Base-by-base conservation (phyloP, 2,797 vertebrate genomes). In the Babyrousa celebensis region DNA sequence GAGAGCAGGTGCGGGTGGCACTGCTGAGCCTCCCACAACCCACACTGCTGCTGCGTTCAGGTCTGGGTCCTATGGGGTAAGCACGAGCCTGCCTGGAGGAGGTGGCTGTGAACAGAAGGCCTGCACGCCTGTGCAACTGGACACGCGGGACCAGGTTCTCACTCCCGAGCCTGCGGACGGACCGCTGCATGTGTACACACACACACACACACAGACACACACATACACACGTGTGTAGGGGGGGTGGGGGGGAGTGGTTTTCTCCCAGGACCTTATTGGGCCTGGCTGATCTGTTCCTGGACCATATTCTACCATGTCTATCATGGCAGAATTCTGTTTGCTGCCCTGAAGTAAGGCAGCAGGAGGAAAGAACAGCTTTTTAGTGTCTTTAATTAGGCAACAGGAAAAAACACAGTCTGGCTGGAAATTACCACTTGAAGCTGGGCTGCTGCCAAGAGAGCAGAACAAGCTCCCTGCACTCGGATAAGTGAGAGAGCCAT, bases 381-480 rank as follows among this genome's bases (percentile, higher is more conserved):
- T 67, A n/a, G 68, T 85, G 90, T 92, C 96, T 96, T 95, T 96
- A 96, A 96, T 97, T 93, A 96, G 97, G 78, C 94, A 97, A 97
- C 74, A 96, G 85, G 96, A 93, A 96, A 94, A 97, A 97, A 97
- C 93, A 97, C 89, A 97, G 95, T 96, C 96, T 97, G 97, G 91
- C 89, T 93, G 83, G 65, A 85, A 96, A 92, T 70, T 74, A 88
- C 67, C 77, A 84, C 87, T 89, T 88, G 65, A 84, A 97, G 74
- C 58, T 88, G 43, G 43, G 78, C 79, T 58, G 40, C 32, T 27
- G 89, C 90, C 84, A 85, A 58, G 79, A 74, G 48, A 67, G 62
- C 56, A 25, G 43, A 18, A 15, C 85, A 25, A 29, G 48, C 43
- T 89, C 77, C 29, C 20, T 52, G 6, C 17, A 72, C 63, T 88